Conservation (phyloP, 2,113 vertebrate species). For the Chionodraco myersi region DNA sequence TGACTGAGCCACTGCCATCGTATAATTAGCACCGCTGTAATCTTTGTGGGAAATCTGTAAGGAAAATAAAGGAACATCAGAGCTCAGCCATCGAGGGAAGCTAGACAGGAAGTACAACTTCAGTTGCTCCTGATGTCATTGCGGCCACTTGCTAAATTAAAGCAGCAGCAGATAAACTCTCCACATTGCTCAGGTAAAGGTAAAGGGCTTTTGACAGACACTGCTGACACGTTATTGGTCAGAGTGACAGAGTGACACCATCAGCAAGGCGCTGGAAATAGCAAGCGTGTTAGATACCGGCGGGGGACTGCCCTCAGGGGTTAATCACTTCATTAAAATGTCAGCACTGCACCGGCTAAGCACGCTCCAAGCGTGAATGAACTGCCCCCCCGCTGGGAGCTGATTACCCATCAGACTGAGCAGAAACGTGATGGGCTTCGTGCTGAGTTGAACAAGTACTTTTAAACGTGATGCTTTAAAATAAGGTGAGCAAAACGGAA, state of each 20-base stretch:
- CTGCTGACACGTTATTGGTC: constrained; percentile 44
- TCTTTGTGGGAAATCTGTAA: too few relatives aligned
- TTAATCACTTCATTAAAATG: constrained; percentile 75
- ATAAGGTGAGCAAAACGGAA: constrained; percentile 10
- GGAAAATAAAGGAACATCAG: too few relatives aligned
- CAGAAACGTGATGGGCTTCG: constrained; percentile 18
- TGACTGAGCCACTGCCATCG: too few relatives aligned
- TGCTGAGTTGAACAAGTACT: constrained; percentile 16
- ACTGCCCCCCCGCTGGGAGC: constrained; percentile 58
- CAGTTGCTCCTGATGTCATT: neutral
- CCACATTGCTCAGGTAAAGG: constrained; percentile 30
- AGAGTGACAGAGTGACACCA: constrained; percentile 39
- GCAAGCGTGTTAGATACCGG: constrained; percentile 56
- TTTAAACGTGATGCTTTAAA: constrained; percentile 34
- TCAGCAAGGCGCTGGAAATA: constrained; percentile 46
- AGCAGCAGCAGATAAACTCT: constrained; percentile 41
- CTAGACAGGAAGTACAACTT: constrained; percentile 17
- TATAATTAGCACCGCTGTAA: too few relatives aligned
- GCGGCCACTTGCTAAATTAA: constrained; percentile 9
- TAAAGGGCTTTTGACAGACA: constrained; percentile 36
- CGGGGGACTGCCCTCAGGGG: constrained; percentile 49
- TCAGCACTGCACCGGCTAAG: constrained; percentile 49
- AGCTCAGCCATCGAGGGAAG: neutral
- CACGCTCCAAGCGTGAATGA: constrained; percentile 61
- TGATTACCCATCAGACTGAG: constrained; percentile 33